Evolutionary conservation across 2,113 vertebrate genomes (phyloP).

Genomic region (Piprites chloris): DNA sequence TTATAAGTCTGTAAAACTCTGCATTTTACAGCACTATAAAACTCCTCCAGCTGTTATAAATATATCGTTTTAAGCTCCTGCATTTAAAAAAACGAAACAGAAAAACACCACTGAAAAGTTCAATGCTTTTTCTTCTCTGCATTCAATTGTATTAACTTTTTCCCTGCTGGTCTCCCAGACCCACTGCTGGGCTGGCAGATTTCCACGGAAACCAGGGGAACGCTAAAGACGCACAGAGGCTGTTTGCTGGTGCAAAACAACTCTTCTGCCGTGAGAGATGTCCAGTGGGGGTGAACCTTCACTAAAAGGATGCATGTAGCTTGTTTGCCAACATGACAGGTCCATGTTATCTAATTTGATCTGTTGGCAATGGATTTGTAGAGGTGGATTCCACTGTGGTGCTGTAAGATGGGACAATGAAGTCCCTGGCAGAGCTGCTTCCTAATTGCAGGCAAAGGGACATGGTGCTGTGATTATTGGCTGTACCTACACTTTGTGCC

Average conservation of each 20-base stretch:
- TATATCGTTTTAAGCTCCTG: constrained; percentile 44
- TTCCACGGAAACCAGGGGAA: constrained; percentile 12
- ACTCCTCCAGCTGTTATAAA: constrained; percentile 68
- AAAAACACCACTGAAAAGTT: constrained; percentile 55
- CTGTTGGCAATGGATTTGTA: neutral
- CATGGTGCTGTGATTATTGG: neutral
- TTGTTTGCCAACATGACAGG: neutral
- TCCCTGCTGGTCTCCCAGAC: constrained; percentile 38
- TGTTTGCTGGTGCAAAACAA: neutral
- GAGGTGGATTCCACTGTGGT: neutral
- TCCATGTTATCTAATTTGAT: neutral
- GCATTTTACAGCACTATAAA: constrained; percentile 50
- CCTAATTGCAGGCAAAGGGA: neutral
- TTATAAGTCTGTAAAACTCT: constrained; percentile 58
- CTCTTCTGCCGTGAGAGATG: neutral
- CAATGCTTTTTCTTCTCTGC: constrained; percentile 40
- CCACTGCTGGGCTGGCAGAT: constrained; percentile 44
- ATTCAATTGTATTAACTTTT: constrained; percentile 59
- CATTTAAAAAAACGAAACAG: constrained; percentile 51
- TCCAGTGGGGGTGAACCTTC: neutral
- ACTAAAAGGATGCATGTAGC: neutral
- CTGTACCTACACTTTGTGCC: neutral
- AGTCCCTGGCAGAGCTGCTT: neutral
- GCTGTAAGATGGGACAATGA: neutral
- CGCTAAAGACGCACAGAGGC: neutral